Evolutionary conservation across 2,113 vertebrate species (phyloP), one percentile per base, ranked within the genome.

Genomic region (Pyrgilauda ruficollis): DNA sequence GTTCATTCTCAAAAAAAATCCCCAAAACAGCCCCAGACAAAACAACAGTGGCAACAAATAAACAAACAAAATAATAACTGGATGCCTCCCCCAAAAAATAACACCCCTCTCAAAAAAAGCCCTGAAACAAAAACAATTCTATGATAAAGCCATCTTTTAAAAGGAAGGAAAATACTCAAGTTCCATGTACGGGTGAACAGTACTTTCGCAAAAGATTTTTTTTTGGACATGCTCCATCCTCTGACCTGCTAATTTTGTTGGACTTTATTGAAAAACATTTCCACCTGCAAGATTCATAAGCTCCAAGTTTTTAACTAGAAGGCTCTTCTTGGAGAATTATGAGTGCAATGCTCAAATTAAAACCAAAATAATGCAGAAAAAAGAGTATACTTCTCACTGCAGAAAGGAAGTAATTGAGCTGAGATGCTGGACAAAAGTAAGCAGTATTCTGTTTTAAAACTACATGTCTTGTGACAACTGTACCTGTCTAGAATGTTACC

Each of bases 41-140:
- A 58, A 22, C 14, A 9, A 7, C 3, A 13, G 8, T 26, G 43
- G 13, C 2, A 31, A 17, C 3, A 11, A 53, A 6, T 11, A 28
- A 55, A 9, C 3, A 26, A 55, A 20, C 4, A 44, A 66, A 30
- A 41, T 6, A 37, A 7, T 9, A 67, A 47, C 28, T n/a, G 4
- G 13, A 82, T 46, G 2, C 4, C 20, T 35, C 4, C 1, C 15
- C 9, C 3, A 1, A 9, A 28, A 49, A 26, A 4, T 5, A 39
- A 10, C 11, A 43, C 1, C 3, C 0, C 2, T 6, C 10, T 47
- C 12, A 43, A 58, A 43, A 33, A n/a, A 56, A 21, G 3, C 11
- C 2, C 6, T 12, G 11, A 20, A 23, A 27, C 6, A 24, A 22
- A 23, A 69, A 24, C 26, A 35, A 7, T 27, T 7, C 3, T 31